Conservation (phyloP, 2,888 invertebrate genomes). For the Zhuqinia jingwanae region DNA sequence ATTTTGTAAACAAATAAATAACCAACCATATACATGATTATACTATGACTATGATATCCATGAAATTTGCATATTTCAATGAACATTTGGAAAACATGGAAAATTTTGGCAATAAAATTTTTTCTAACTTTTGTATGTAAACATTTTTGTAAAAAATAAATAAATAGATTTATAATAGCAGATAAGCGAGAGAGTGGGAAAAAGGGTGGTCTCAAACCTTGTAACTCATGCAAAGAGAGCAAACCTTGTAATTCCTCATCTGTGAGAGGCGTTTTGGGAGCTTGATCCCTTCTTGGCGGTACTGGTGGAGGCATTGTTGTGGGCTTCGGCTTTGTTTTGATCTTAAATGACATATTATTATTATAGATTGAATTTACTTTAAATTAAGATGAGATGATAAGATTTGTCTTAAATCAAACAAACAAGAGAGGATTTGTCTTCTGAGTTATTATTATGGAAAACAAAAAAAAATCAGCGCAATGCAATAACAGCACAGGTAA, state of each 20-base stretch:
- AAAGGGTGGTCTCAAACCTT: constrained; percentile 41
- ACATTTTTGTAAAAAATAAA: constrained; percentile 18
- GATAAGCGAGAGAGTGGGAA: constrained; percentile 29
- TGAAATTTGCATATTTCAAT: background rate
- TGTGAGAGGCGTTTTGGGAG: constrained; percentile 49
- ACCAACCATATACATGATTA: too few relatives aligned
- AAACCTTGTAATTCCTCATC: constrained; percentile 68
- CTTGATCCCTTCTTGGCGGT: constrained; percentile 53
- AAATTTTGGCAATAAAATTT: background rate
- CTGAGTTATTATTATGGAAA: too few relatives aligned
- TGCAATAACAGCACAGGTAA: constrained; percentile 24
- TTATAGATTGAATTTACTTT: constrained; percentile 15
- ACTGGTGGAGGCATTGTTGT: constrained; percentile 65
- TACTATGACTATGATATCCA: background rate
- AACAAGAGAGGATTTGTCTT: too few relatives aligned
- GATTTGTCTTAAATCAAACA: too few relatives aligned
- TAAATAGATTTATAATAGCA: background rate
- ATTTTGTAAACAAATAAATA: too few relatives aligned
- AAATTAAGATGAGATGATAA: too few relatives aligned
- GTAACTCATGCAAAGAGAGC: constrained; percentile 46
- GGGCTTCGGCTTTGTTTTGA: constrained; percentile 46
- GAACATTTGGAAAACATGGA: background rate
- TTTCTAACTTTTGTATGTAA: background rate
- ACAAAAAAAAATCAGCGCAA: too few relatives aligned
- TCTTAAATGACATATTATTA: constrained; percentile 64